These are phyloP conservation scores for Tortrix viridana DNA, from an alignment of 2,888 invertebrate genomes.

Conservation along the genomic window DNA sequence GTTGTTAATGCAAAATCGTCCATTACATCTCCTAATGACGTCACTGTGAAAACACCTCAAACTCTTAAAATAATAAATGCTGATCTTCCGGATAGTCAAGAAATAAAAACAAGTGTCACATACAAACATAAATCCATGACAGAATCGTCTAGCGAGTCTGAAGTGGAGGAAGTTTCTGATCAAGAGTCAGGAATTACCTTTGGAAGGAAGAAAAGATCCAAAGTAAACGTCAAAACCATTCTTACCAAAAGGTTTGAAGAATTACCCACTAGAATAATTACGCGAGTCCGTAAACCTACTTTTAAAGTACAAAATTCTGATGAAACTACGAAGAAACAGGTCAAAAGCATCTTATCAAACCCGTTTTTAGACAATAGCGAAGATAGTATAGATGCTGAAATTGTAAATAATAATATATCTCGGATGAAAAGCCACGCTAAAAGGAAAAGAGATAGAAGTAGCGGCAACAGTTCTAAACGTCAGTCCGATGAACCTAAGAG, in stretches of 20 bases:
- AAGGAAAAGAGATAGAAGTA: conserved; percentile 51
- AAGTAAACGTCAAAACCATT: conserved; percentile 55
- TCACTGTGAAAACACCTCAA: conserved; percentile 63
- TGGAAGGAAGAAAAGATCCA: conserved; percentile 52
- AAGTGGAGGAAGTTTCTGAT: conserved; percentile 58
- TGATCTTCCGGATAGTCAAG: conserved; percentile 71
- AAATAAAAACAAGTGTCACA: conserved; percentile 64
- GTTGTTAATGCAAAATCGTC: conserved; percentile 42
- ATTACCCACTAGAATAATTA: conserved; percentile 65
- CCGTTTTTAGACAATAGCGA: conserved; percentile 60
- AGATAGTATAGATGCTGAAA: conserved; percentile 61
- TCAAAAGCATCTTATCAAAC: conserved; percentile 56
- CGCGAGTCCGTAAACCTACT: conserved; percentile 68
- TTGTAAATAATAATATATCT: conserved; percentile 64
- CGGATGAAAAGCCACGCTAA: conserved; percentile 58
- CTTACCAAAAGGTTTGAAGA: conserved; percentile 64
- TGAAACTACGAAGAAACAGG: conserved; percentile 44
- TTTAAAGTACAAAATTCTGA: conserved; percentile 52
- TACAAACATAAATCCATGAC: conserved; percentile 46
- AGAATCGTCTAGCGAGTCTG: conserved; percentile 68
- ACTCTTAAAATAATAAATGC: conserved; percentile 57
- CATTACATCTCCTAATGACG: conserved; percentile 58
- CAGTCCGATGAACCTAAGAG: conserved; percentile 26
- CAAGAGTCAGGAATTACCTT: conserved; percentile 57
- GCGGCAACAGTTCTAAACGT: conserved; percentile 18